These are phyloP conservation scores for Archivesica marissinica DNA, from an alignment of 1,140 invertebrate genomes.

Conservation along the genomic window DNA sequence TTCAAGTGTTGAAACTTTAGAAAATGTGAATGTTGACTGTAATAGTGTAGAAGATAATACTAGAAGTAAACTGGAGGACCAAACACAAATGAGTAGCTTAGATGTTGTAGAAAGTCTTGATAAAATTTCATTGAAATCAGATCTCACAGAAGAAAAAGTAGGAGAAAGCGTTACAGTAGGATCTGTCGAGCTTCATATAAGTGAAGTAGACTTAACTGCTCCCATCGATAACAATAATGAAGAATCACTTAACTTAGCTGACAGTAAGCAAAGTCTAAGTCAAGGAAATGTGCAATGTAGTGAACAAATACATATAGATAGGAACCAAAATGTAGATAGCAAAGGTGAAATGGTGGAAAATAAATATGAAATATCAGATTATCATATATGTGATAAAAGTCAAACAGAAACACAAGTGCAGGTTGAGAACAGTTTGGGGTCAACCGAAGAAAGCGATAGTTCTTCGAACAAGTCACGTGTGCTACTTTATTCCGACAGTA, in stretches of 20 bases:
- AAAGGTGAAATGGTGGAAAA: background rate
- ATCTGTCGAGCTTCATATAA: constrained; percentile 45
- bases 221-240: background rate
- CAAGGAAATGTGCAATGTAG: constrained; percentile 38
- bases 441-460: constrained; percentile 47
- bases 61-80: background rate
- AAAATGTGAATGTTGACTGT: constrained; percentile 46
- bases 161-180: background rate
- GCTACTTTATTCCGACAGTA: constrained; percentile 56
- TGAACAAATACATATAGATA: background rate
- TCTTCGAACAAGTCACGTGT: constrained; percentile 38
- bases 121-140: constrained; percentile 45
- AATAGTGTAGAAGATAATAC: constrained; percentile 14
- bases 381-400: background rate
- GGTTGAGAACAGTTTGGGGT: constrained; percentile 10
- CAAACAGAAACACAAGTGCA: constrained; percentile 13
- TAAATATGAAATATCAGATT: background rate
- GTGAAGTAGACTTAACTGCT: constrained; percentile 42
- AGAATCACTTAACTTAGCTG: too few relatives aligned
- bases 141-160: constrained; percentile 39
- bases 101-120: constrained; percentile 39
- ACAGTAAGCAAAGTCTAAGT: constrained; percentile 1
- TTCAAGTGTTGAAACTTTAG: constrained; percentile 56
- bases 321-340: background rate
- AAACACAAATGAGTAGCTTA: background rate